Evolutionary conservation across 2,888 invertebrate species (phyloP), one percentile per base, ranked within the genome.

Genomic region (Ornithoptera alexandrae): DNA sequence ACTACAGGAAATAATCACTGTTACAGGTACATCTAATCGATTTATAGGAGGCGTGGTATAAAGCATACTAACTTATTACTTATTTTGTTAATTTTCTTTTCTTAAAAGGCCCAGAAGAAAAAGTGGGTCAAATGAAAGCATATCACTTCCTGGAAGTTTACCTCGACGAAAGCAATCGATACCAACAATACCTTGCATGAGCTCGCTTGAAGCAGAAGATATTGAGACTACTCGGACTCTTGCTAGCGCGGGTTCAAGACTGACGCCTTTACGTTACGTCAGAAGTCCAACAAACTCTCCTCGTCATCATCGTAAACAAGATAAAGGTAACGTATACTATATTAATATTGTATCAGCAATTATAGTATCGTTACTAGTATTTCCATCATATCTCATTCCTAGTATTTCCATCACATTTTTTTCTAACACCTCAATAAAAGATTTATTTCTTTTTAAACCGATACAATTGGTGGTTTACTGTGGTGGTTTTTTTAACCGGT

Each of bases 81-180:
- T 58, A 20, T 42, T 60, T 63, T 42, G 10, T 60, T 53, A 36
- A 68, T 56, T 68, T 30, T 70, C 50, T 63, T 24, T 50, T 66
- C 12, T 64, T 57, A 76, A 73, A 79, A 89, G 92, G 66, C 87
- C 91, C n/a, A 82, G 92, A 74, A 81, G 91, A 78, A 93, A 93
- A 85, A 93, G 89, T 74, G 90, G 91, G 42, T 89, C 94, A 76
- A 94, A 94, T 77, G 94, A 94, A 85, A 94, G 94, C 80, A 94
- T 94, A 79, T 95, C 95, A 78, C 84, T 95, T 69, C 94, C 94
- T 20, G 94, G 94, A 59, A 94, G 94, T 78, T 83, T 94, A 65
- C 94, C 95, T 1, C 87, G 95, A 76, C 90, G 95, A 80, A 94
- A 94, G 81, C 94, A 94, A 64, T 87, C 94, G 70, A 86, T 93